Conservation (phyloP, 2,113 vertebrate species). For the Phocoena phocoena region DNA sequence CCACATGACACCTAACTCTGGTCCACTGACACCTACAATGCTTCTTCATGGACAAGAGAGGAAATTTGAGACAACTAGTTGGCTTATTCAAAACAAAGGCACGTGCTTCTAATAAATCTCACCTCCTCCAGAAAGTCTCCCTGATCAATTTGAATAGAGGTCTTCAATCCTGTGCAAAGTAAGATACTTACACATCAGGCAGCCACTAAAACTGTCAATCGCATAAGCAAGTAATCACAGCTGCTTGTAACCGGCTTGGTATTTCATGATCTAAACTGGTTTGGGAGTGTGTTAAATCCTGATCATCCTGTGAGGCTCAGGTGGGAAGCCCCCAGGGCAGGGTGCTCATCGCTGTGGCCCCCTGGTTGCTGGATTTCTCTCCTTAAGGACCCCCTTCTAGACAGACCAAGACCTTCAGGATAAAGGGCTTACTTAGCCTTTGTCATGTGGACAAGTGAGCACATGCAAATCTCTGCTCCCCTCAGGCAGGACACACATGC, state of each 20-base stretch:
- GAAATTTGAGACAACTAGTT: neutral
- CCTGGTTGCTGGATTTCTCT: neutral
- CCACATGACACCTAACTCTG: neutral
- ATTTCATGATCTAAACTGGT: neutral
- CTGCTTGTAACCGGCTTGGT: neutral
- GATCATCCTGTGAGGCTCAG: neutral
- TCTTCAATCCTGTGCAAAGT: neutral
- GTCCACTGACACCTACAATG: neutral
- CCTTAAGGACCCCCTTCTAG: neutral
- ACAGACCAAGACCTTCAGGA: neutral
- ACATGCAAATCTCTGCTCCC: neutral
- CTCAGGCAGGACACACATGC: neutral
- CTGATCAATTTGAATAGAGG: neutral
- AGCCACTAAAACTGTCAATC: neutral
- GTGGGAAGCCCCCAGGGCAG: neutral
- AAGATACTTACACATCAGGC: neutral
- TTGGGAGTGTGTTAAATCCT: neutral
- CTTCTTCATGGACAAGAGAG: neutral
- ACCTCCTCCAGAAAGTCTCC: neutral
- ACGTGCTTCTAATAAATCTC: neutral
- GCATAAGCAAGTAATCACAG: neutral
- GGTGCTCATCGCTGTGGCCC: neutral
- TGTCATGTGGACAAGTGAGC: neutral
- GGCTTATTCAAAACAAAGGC: neutral
- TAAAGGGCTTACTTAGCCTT: neutral